Percentiles rank a stretch among this genome's conserved stretches.
These are phyloP conservation scores for Mycalesis mineus DNA, from an alignment of 2,888 invertebrate species.

Conservation along the genomic window DNA sequence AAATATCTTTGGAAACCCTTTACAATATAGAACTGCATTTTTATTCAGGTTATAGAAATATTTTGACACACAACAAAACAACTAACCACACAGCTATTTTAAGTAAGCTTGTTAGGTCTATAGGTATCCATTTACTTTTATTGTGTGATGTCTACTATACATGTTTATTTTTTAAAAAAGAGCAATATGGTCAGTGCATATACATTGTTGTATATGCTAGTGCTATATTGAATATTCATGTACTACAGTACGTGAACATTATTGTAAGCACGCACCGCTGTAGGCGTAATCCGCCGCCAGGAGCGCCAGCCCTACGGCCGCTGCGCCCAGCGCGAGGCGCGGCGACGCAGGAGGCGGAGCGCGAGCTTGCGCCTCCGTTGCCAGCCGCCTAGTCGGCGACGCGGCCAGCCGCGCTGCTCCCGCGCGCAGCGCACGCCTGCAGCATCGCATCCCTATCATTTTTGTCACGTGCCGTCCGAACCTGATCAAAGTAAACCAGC, in stretches of 20 bases:
- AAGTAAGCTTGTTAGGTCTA: too few species aligned
- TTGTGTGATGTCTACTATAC: too few species aligned
- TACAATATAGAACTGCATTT: too few species aligned
- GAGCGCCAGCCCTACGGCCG: slow-evolving; percentile 53
- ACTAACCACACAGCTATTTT: too few species aligned
- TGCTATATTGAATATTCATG: too few species aligned
- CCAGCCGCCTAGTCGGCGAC: slow-evolving; percentile 23
- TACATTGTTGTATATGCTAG: too few species aligned
- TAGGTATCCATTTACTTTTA: too few species aligned
- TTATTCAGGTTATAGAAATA: too few species aligned
- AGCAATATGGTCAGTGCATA: too few species aligned
- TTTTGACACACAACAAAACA: too few species aligned
- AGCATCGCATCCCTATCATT: slow-evolving; percentile 34
- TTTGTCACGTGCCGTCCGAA: not conserved
- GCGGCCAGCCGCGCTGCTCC: slow-evolving; percentile 8
- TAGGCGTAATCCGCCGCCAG: slow-evolving; percentile 61
- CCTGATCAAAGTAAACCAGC: not conserved
- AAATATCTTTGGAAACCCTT: too few species aligned
- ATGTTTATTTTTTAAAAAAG: too few species aligned
- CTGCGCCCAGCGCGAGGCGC: slow-evolving; percentile 36
- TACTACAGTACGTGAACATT: not conserved
- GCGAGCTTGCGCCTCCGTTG: not conserved
- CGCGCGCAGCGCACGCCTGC: slow-evolving; percentile 26
- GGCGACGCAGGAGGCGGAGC: not conserved
- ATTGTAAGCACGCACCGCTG: slow-evolving; percentile 51